A percentile compares a stretch with the other conserved stretches of the same genome.
Evolutionary conservation across 2,797 vertebrate genomes (phyloP).

Genomic region (Galago senegalensis): DNA sequence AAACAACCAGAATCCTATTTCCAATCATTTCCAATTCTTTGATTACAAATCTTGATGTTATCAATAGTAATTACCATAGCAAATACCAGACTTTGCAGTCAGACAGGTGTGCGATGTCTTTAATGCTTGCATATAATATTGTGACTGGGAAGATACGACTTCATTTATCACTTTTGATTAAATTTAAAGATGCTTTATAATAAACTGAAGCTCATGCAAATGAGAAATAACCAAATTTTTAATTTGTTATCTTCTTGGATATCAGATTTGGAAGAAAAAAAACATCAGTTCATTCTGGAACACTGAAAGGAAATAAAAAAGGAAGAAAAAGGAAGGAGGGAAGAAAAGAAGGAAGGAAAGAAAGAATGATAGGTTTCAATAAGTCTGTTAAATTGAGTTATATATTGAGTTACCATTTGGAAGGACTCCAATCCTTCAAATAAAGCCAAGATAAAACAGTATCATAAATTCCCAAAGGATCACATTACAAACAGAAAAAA

Average conservation of each 20-base stretch:
- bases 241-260: neutral
- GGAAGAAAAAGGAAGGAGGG: too few species aligned
- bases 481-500: neutral
- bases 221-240: neutral
- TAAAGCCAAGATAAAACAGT: neutral
- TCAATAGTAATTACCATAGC: constrained; percentile 3
- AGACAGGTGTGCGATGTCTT: neutral
- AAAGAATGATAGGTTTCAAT: neutral
- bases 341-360: neutral
- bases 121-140: neutral
- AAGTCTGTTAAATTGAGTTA: neutral
- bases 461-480: neutral
- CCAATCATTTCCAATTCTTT: neutral
- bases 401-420: neutral
- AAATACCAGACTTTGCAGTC: neutral
- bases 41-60: neutral
- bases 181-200: neutral
- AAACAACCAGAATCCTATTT: neutral
- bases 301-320: neutral
- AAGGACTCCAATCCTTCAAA: neutral
- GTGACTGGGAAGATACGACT: neutral
- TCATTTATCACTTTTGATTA: neutral
- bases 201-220: neutral
- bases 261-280: neutral
- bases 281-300: neutral